Evolutionary conservation across 2,888 invertebrate genomes (phyloP), one percentile per base, ranked within the genome.

Genomic region (Liposcelis brunnea): DNA sequence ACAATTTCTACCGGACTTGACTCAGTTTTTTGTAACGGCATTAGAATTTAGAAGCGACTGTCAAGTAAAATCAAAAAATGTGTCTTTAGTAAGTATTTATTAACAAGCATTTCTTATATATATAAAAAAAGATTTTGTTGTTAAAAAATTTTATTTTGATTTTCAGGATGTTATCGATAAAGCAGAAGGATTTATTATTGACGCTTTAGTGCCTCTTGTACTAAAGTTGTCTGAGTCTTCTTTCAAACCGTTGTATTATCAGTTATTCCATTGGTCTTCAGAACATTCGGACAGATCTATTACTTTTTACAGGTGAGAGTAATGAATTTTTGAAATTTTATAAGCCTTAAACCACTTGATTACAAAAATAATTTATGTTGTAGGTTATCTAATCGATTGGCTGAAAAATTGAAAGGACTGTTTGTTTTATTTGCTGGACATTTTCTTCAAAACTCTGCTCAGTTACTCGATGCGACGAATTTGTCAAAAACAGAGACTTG

Each of bases 391-490:
- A 72, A 72, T 49, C 76, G 74, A 36, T 76, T 93, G 43, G 85
- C 90, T 0, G 80, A 81, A 45, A 75, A 77, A 49, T 65, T 95
- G 3, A 86, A 89, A 61, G 82, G 86, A 4, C 65, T 95, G 1
- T 94, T 93, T 61, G 80, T 85, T 0, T 65, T 89, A n/a, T 94
- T 93, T 60, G 87, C 90, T 40, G 80, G 80, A 0, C 81, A 85
- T 55, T 80, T 90, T 54, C 66, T 93, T 12, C 77, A 78, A 55
- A 82, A 90, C 59, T 80, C 86, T 0, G 78, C 86, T 0, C 68
- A 74, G 1, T 61, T 85, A n/a, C 63, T 86, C 11, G 74, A 75
- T 47, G 62, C 69, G 32, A 80, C 80, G 55, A 85, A 87, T 59
- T 64, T 62, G 2, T 65, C 68, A 10, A 74, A 78, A 61, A 66